Conservation (phyloP, 2,113 vertebrate species). For the Orientallactaga bullata region DNA sequence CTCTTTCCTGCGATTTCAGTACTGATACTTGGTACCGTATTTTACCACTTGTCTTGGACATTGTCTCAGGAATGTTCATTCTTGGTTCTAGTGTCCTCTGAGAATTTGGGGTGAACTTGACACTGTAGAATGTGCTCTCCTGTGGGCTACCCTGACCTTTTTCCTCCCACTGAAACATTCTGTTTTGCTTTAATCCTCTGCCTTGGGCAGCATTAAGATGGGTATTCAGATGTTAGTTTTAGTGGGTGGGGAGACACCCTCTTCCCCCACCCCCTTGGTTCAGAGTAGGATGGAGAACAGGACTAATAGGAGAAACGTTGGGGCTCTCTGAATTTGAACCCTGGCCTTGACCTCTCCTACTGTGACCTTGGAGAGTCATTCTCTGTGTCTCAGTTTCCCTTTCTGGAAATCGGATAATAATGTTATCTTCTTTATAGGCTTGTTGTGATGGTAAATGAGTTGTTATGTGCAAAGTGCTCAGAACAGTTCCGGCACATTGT, state of each 20-base stretch:
- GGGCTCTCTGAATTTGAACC: background rate
- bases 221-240: constrained; percentile 23
- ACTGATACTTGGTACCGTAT: constrained; percentile 18
- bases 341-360: background rate
- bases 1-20: background rate
- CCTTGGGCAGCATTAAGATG: background rate
- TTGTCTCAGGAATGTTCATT: background rate
- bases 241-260: background rate
- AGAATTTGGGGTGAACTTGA: background rate
- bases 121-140: background rate
- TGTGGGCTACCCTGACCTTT: background rate
- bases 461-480: constrained; percentile 72
- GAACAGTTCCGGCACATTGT: constrained; percentile 75
- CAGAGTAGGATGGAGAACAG: background rate
- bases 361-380: background rate
- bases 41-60: background rate
- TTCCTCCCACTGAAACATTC: background rate
- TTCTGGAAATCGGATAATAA: constrained; percentile 70
- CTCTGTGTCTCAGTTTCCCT: constrained; percentile 44
- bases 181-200: background rate
- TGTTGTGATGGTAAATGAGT: constrained; percentile 77
- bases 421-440: constrained; percentile 77
- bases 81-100: constrained; percentile 31
- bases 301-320: background rate
- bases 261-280: background rate